Percentiles rank a stretch among this genome's conserved stretches.
Evolutionary conservation across 2,888 invertebrate species (phyloP).

Genomic region (Eupithecia subfuscata): DNA sequence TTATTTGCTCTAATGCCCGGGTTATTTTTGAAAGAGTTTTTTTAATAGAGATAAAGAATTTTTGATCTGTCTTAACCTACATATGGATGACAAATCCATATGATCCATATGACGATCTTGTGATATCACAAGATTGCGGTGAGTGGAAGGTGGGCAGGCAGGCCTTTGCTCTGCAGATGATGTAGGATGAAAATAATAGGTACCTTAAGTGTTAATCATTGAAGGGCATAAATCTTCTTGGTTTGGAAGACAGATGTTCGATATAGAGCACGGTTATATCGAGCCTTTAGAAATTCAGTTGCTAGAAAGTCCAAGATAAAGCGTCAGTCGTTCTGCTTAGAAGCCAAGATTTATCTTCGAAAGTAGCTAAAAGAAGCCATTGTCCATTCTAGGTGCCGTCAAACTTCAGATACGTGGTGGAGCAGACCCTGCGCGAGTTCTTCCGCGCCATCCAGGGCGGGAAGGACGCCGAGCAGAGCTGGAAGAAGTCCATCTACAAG

Average conservation of each 20-base stretch:
- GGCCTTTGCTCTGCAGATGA: not conserved
- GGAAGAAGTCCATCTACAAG: conserved; percentile 99
- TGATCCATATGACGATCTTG: not conserved
- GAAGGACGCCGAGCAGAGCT: conserved; percentile 99
- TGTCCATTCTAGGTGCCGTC: conserved; percentile 92
- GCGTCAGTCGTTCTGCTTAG: not conserved
- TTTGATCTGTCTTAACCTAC: too few species aligned
- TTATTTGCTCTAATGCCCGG: too few species aligned
- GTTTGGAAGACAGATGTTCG: not conserved
- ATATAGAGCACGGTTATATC: not conserved
- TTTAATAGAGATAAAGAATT: not conserved
- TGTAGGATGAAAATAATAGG: not conserved
- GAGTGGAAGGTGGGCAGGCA: not conserved
- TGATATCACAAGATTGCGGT: not conserved
- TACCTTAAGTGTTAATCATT: not conserved
- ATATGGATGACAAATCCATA: too few species aligned
- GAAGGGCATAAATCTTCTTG: not conserved
- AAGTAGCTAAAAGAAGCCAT: not conserved
- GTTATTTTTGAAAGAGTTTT: not conserved
- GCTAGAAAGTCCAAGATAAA: not conserved
- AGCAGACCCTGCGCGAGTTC: conserved; percentile 99
- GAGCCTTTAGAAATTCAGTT: not conserved
- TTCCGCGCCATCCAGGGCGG: conserved; percentile 98
- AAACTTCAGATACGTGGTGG: conserved; percentile 98
- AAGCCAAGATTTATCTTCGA: not conserved